Base-by-base conservation (phyloP, 2,888 invertebrate genomes). In the Lysandra bellargus region DNA sequence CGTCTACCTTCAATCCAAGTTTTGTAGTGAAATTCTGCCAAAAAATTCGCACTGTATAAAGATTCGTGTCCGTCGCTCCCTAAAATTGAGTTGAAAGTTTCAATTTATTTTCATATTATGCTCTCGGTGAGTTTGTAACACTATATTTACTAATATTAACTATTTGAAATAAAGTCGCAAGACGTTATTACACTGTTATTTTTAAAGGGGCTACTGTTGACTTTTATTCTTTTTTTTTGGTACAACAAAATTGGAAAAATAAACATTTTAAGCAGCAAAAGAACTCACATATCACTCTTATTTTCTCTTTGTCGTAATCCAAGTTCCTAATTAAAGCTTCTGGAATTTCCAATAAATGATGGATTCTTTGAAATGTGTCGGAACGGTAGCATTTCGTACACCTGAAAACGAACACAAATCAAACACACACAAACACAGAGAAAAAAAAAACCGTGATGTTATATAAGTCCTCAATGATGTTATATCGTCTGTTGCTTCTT, bases 11-110 rank as follows among this genome's bases (percentile, higher is more conserved):
- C 85, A 23, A 84, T 89, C 91, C 93, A 92, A 12, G 85, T 85
- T 44, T 85, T 84, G 80, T 89, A 89, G 37, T 91, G 87, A 80
- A 90, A 92, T 83, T 91, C 87, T 78, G 81, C 82, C 23, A 96
- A 86, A 86, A 96, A 96, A 1, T 93, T 87, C 0, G 93, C 83
- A 49, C 89, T 82, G 83, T 95, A 96, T 4, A 81, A 85, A 0
- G 96, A 96, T 82, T 89, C 83, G 83, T 96, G 96, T 0, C 88
- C 88, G 86, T 96, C 96, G 77, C 88, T 92, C 96, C 96, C 96
- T 96, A 83, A 80, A 90, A 90, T 44, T 77, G 6, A 64, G 53
- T 37, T 74, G 69, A 60, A 60, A 61, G 61, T 64, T 44, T 33
- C 14, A 77, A 33, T n/a, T 2, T 14, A 53, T 37, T 37, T 37